Evolutionary conservation across 2,113 vertebrate species (phyloP), one percentile per base, ranked within the genome.

Genomic region (Ramphastos sulfuratus): DNA sequence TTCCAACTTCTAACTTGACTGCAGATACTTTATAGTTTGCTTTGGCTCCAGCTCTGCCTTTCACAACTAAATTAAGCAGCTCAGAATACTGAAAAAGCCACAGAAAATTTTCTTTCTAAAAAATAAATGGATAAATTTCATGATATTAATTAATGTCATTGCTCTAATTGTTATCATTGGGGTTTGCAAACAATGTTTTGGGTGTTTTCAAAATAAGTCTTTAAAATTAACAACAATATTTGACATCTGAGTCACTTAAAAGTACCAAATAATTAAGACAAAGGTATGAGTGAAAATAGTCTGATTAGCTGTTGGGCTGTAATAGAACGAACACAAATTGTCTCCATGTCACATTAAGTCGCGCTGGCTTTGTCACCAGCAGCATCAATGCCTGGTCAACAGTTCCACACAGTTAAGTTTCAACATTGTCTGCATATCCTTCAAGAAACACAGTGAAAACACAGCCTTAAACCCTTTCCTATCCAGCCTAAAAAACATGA

Each of bases 1-100:
- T 81, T 71, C 88, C 95, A 96, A 94, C 54, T 76, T 85, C 94
- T 94, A 91, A 93, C 80, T 95, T 94, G 54, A 79, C 75, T 89
- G 93, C 35, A 82, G 89, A 94, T 91, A 97, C 80, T 88, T 85
- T 93, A 90, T 37, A 96, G 92, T 86, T 96, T 96, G 87, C 81
- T 96, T 97, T 96, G 94, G 72, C 93, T 91, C 88, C n/a, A 76
- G 42, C 93, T 70, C 60, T 81, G 93, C 76, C 90, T 93, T 96
- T 94, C 94, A 94, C 56, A 95, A 85, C 33, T 86, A 93, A 94
- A 72, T 93, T 92, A 79, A 80, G 91, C 72, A 78, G 54, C 56
- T 79, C 64, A 72, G 72, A 48, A 83, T 94, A 95, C 11, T 63
- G 86, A 69, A 96, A 89, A 87, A 88, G n/a, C 46, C 67, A 87